These are phyloP conservation scores for Amphipoea lucens DNA, from an alignment of 2,888 invertebrate genomes.

Conservation along the genomic window DNA sequence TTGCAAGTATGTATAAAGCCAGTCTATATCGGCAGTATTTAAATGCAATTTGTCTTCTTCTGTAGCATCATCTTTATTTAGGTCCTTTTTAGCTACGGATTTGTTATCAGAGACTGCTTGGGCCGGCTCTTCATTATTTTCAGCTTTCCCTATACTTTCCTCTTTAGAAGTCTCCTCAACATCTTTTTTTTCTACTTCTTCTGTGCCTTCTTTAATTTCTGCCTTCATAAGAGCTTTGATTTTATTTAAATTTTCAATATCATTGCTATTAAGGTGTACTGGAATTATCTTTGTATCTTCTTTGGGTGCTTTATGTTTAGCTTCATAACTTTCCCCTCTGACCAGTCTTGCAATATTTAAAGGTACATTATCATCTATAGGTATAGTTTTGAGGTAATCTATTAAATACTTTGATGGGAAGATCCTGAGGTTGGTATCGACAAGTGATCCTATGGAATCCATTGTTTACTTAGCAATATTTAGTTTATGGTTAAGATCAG, in stretches of 20 bases:
- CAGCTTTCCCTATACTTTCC: slow-evolving; percentile 24
- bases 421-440: slow-evolving; percentile 91
- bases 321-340: slow-evolving; percentile 66
- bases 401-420: slow-evolving; percentile 91
- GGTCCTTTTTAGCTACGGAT: slow-evolving; percentile 51
- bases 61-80: slow-evolving; percentile 42
- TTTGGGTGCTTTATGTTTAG: slow-evolving; percentile 55
- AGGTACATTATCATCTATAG: slow-evolving; percentile 87
- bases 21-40: slow-evolving; percentile 90
- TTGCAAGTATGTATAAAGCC: slow-evolving; percentile 91
- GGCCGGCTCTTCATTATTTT: slow-evolving; percentile 45
- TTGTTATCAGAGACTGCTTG: slow-evolving; percentile 45
- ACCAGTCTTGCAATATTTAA: slow-evolving; percentile 85
- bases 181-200: slow-evolving; percentile 41
- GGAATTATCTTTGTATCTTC: slow-evolving; percentile 63
- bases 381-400: slow-evolving; percentile 88
- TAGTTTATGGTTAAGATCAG: slow-evolving; percentile 93
- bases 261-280: slow-evolving; percentile 72
- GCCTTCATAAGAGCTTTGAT: slow-evolving; percentile 70
- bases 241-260: slow-evolving; percentile 77
- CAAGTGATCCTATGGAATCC: slow-evolving; percentile 91
- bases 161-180: slow-evolving; percentile 38
- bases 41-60: slow-evolving; percentile 70
- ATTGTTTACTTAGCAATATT: slow-evolving; percentile 89
- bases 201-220: slow-evolving; percentile 44